phyloP scores from a whole-genome alignment of 2,113 vertebrate species.

The Emydocephalus ijimae region DNA sequence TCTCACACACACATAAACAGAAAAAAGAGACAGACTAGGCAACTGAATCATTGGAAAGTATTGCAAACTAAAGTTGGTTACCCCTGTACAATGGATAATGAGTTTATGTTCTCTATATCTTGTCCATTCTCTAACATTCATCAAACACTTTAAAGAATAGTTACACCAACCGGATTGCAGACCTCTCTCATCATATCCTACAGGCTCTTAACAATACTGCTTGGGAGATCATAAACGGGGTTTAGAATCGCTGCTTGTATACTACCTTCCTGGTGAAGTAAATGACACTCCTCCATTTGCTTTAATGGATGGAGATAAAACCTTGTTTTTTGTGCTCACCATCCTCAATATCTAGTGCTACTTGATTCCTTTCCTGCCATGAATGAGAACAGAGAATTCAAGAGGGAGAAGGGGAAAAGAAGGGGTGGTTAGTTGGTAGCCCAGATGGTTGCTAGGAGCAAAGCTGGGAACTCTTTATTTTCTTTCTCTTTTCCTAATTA shows the following conservation, averaged over 20 bases:
- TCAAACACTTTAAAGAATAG: neutral
- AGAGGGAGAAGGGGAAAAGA: neutral
- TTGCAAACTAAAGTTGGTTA: neutral
- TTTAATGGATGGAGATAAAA: neutral
- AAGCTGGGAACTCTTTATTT: conserved; percentile 38
- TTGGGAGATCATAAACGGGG: neutral
- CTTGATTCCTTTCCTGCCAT: neutral
- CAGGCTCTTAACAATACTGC: too few species aligned
- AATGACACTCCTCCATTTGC: neutral
- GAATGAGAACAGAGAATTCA: conserved; percentile 1
- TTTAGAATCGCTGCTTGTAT: neutral
- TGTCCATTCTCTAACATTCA: neutral
- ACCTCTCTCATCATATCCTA: neutral
- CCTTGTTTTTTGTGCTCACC: neutral
- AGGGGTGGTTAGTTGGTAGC: neutral
- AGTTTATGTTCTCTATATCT: neutral
- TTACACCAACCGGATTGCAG: neutral
- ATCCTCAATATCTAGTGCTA: neutral
- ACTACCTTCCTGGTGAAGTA: neutral
- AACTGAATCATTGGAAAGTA: neutral
- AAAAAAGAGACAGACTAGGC: neutral
- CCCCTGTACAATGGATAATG: neutral
- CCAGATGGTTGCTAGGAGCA: conserved; percentile 44
- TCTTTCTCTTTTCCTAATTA: neutral
- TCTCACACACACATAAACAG: neutral